Percentiles rank a stretch among this genome's conserved stretches.
phyloP scores from a whole-genome alignment of 2,888 invertebrate species.

The Cheilosia vernalis region DNA sequence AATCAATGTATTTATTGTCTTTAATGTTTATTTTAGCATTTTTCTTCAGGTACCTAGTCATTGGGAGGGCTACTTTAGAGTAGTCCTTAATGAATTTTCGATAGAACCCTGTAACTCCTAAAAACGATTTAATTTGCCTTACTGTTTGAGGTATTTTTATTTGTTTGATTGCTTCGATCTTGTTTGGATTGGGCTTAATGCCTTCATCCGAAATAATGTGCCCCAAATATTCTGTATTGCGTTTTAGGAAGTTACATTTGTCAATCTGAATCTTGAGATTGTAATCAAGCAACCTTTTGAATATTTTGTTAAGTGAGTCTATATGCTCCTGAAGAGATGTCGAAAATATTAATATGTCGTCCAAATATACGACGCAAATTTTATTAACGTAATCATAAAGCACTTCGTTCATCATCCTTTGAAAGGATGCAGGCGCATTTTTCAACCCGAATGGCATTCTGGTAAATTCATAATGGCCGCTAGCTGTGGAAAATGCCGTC shows the following conservation, averaged over 20 bases:
- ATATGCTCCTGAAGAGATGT: conserved; percentile 25
- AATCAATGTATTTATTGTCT: background rate
- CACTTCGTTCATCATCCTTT: background rate
- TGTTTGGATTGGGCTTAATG: conserved; percentile 54
- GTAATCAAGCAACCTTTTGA: background rate
- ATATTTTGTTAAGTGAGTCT: conserved; percentile 10
- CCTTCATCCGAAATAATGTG: conserved; percentile 46
- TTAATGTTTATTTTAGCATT: conserved; percentile 1
- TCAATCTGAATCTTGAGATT: conserved; percentile 2
- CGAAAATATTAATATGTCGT: conserved; percentile 36
- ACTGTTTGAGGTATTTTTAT: background rate
- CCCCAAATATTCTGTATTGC: background rate
- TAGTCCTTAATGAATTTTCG: background rate
- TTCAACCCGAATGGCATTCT: background rate
- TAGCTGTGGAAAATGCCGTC: conserved; percentile 49
- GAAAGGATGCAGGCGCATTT: too few species aligned
- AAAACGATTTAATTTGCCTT: conserved; percentile 10
- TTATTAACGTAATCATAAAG: background rate
- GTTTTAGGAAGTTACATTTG: background rate
- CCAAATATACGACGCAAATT: conserved; percentile 3
- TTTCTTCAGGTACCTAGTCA: conserved; percentile 31
- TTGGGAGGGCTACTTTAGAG: conserved; percentile 9
- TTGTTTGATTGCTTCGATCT: conserved; percentile 39
- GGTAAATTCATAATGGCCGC: conserved; percentile 50
- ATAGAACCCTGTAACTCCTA: conserved; percentile 4